Evolutionary conservation across 2,113 vertebrate species (phyloP), one percentile per base, ranked within the genome.

Genomic region (Symphodus melops): DNA sequence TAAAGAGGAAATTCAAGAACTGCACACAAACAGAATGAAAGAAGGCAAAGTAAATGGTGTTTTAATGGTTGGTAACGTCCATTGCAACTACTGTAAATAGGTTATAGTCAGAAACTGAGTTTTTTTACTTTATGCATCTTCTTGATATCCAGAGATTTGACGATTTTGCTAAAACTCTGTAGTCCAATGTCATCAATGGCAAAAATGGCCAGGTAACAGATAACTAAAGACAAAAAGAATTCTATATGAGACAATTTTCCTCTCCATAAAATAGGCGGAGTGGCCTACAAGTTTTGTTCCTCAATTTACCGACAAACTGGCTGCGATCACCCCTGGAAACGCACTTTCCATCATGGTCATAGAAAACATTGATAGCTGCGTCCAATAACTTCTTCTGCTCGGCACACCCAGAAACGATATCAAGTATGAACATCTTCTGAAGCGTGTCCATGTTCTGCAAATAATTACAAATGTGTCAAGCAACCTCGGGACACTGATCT

Each of bases 1-100:
- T 51, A 37, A 98, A 96, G 91, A 98, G 95, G 91, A 98, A 99
- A 54, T 88, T 88, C 64, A 99, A 94, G 91, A 99, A 98, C 97
- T 99, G 78, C 61, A 86, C 41, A 2, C 52, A 68, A 69, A 65
- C n/a, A 73, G n/a, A 87, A 37, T 28, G 39, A 5, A 56, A 65
- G 14, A 54, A 17, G 44, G 8, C 20, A 75, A 12, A 23, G 17
- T 16, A 33, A n/a, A 0, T 10, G 5, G 54, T 20, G 3, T 17
- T 10, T 13, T 14, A 3, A 68, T 58, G 17, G 5, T 7, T 54
- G 58, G 46, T 73, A 55, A n/a, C 67, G 51, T 64, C 13, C 16
- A 59, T 3, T 60, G 16, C 5, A 63, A 19, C 68, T 58, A n/a
- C n/a, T n/a, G n/a, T n/a, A n/a, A n/a, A n/a, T n/a, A n/a, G n/a